A percentile compares a stretch with the other conserved stretches of the same genome.
These are phyloP conservation scores for Silurus asotus DNA, from an alignment of 2,113 vertebrate species.

Conservation along the genomic window DNA sequence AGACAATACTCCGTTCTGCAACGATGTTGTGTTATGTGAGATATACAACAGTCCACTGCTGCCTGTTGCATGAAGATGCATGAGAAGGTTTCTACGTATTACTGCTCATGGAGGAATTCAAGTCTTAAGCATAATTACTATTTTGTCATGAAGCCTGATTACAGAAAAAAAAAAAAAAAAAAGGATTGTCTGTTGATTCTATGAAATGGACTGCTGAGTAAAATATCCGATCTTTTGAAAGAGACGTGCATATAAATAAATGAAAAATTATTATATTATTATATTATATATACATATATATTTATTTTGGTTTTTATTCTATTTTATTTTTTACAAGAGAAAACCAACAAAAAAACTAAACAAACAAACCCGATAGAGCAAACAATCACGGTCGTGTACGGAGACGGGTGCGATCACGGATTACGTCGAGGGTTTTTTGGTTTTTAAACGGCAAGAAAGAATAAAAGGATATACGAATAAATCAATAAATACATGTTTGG, in stretches of 20 bases:
- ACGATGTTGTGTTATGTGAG: conserved; percentile 61
- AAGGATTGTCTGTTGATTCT: conserved; percentile 58
- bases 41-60: conserved; percentile 59
- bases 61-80: conserved; percentile 66
- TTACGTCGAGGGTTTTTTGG: conserved; percentile 40
- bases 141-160: conserved; percentile 58
- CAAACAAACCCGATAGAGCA: conserved; percentile 37
- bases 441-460: conserved; percentile 38
- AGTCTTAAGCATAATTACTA: conserved; percentile 61
- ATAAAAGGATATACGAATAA: background rate
- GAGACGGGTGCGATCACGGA: background rate
- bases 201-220: conserved; percentile 57
- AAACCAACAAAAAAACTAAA: background rate
- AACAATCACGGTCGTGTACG: conserved; percentile 43
- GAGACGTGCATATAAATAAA: conserved; percentile 59
- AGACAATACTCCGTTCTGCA: conserved; percentile 58
- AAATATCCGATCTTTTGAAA: conserved; percentile 58
- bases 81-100: conserved; percentile 60
- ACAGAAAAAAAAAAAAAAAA: conserved; percentile 26
- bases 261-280: background rate
- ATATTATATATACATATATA: conserved; percentile 1
- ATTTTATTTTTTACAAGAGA: conserved; percentile 50
- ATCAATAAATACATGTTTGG: conserved; percentile 27
- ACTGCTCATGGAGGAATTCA: conserved; percentile 58
- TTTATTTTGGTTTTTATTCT: conserved; percentile 53